Conservation (phyloP, 2,888 invertebrate species). For the Patella ulyssiponensis region DNA sequence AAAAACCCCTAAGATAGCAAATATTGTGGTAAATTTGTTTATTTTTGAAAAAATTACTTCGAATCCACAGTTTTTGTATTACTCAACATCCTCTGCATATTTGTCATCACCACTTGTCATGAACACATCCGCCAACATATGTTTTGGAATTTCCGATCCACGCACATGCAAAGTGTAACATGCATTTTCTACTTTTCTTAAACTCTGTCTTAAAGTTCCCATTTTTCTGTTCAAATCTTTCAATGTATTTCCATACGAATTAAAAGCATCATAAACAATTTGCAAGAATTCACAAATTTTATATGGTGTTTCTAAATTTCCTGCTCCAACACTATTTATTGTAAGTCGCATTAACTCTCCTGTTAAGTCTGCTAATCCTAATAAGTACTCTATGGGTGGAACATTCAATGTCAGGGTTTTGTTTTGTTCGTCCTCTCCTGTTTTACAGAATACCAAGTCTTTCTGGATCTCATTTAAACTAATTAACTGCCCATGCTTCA, state of each 20-base stretch:
- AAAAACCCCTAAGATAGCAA: no score
- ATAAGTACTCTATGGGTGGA: constrained; percentile 76
- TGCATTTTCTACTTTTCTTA: constrained; percentile 86
- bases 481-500: constrained; percentile 78
- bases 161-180: constrained; percentile 86
- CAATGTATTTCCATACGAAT: constrained; percentile 75
- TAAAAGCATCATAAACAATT: constrained; percentile 74
- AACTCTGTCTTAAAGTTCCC: constrained; percentile 81
- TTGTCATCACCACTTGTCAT: constrained; percentile 8
- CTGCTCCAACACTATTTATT: constrained; percentile 83
- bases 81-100: no score
- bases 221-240: constrained; percentile 82
- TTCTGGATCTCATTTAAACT: constrained; percentile 76
- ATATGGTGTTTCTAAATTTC: constrained; percentile 66
- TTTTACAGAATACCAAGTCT: constrained; percentile 47
- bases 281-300: constrained; percentile 80
- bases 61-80: no score
- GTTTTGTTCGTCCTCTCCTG: neutral
- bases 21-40: no score
- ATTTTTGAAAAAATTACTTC: no score
- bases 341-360: constrained; percentile 93
- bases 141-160: constrained; percentile 84
- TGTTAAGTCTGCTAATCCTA: constrained; percentile 89
- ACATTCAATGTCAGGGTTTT: constrained; percentile 50
- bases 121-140: constrained; percentile 77